Percentiles rank a stretch among this genome's conserved stretches.
phyloP scores from a whole-genome alignment of 2,888 invertebrate species.

The Tetranychus piercei region DNA sequence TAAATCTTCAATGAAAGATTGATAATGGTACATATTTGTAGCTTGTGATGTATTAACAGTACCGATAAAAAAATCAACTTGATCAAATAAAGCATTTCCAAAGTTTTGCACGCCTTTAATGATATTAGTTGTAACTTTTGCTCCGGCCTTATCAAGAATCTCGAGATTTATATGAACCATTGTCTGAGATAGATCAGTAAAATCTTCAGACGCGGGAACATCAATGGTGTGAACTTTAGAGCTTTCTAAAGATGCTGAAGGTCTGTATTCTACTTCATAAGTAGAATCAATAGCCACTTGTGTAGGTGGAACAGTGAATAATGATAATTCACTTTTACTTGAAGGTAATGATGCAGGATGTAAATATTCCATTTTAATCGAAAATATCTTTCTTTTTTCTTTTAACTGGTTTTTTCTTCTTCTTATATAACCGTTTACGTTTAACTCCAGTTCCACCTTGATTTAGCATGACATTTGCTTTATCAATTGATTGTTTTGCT shows the following conservation, averaged over 20 bases:
- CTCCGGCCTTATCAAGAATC: not conserved
- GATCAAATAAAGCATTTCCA: not conserved
- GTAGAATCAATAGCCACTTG: not conserved
- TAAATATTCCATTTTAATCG: slow-evolving; percentile 1
- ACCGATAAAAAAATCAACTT: not conserved
- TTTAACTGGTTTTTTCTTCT: not conserved
- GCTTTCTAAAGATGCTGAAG: not conserved
- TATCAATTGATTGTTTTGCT: not conserved
- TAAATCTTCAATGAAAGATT: not conserved
- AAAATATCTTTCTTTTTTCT: slow-evolving; percentile 4
- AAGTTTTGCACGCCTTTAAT: too few species aligned
- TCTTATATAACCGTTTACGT: not conserved
- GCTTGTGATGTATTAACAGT: not conserved
- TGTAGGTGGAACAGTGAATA: slow-evolving; percentile 3
- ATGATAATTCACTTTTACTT: not conserved
- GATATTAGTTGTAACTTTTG: not conserved
- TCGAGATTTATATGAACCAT: not conserved
- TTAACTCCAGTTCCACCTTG: not conserved
- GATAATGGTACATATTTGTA: slow-evolving; percentile 6
- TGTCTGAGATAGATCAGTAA: not conserved
- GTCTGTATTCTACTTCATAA: not conserved
- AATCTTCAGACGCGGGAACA: not conserved
- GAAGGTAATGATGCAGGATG: slow-evolving; percentile 1
- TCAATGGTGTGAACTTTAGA: not conserved
- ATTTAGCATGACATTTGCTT: not conserved